Evolutionary conservation across 1,140 invertebrate genomes (phyloP).

Genomic region (Holotrichia oblita): DNA sequence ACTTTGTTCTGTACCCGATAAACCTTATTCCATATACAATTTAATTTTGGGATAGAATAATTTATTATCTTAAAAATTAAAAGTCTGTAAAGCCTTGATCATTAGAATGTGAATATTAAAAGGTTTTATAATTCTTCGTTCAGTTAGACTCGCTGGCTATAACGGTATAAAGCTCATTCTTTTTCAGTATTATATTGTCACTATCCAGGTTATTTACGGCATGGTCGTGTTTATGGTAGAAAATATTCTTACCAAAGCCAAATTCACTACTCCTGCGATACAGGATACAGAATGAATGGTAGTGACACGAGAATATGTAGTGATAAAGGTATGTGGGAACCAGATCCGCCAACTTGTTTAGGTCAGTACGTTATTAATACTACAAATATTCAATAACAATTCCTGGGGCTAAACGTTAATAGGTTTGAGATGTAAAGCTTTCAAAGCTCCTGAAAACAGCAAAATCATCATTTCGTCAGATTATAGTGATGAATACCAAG

Average conservation of each 20-base stretch:
- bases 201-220: conserved; percentile 66
- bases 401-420: neutral
- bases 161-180: neutral
- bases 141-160: neutral
- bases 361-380: conserved; percentile 54
- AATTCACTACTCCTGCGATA: conserved; percentile 65
- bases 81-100: no score
- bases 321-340: conserved; percentile 66
- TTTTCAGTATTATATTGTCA: conserved; percentile 66
- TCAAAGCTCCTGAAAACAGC: conserved; percentile 61
- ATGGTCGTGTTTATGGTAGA: conserved; percentile 65
- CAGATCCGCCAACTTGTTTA: conserved; percentile 62
- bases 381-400: neutral
- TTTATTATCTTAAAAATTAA: no score
- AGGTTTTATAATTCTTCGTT: neutral
- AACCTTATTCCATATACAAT: no score
- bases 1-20: no score
- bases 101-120: no score
- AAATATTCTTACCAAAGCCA: conserved; percentile 66
- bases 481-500: conserved; percentile 44
- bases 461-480: conserved; percentile 56
- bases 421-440: conserved; percentile 59
- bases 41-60: no score
- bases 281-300: conserved; percentile 65
- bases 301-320: conserved; percentile 62